phyloP scores from a whole-genome alignment of 2,113 vertebrate genomes.

The Pseudonaja textilis region DNA sequence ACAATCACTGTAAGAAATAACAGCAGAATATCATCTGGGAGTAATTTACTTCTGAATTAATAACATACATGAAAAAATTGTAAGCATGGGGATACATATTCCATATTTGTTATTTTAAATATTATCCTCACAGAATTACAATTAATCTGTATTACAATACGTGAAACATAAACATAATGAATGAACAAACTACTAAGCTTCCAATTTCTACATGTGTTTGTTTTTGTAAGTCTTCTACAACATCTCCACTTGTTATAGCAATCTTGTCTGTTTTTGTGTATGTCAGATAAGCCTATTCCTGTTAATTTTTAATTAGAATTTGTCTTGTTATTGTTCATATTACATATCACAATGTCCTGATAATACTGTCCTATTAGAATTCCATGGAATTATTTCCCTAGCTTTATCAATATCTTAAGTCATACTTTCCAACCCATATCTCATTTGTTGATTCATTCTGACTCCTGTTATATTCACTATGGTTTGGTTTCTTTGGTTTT shows the following conservation, averaged over 20 bases:
- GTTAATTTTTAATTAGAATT: not conserved
- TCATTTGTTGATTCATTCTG: not conserved
- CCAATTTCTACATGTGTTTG: not conserved
- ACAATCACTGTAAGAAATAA: not conserved
- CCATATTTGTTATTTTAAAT: not conserved
- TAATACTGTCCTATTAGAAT: not conserved
- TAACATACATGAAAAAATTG: not conserved
- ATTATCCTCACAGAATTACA: not conserved
- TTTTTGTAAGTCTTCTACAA: not conserved
- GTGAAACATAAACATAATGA: not conserved
- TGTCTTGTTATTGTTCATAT: not conserved
- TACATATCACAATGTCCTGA: not conserved
- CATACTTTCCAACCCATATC: not conserved
- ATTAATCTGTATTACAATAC: not conserved
- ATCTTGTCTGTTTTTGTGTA: not conserved
- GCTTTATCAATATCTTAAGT: not conserved
- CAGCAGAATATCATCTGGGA: not conserved
- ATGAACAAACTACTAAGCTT: not conserved
- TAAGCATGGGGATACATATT: not conserved
- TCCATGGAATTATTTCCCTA: not conserved
- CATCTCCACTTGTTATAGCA: not conserved
- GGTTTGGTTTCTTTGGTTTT: not conserved
- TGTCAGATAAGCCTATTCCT: not conserved
- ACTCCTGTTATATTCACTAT: not conserved
- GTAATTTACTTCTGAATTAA: not conserved